phyloP scores from a whole-genome alignment of 2,888 invertebrate species.

The Harmothoe impar region DNA sequence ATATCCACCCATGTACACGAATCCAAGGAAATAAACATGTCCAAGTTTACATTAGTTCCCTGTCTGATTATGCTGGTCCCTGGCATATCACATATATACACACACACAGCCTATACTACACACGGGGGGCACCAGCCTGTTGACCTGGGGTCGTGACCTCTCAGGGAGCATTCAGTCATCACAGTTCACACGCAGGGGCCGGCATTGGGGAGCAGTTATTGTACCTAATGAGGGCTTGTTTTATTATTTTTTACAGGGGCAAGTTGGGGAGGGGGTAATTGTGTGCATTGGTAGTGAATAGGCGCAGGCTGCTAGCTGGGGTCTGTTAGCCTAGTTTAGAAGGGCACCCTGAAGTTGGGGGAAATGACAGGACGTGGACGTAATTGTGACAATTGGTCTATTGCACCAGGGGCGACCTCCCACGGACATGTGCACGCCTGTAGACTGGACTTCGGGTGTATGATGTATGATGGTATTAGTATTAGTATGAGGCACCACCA shows the following conservation, averaged over 20 bases:
- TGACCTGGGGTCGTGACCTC: conserved; percentile 3
- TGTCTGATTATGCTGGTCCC: conserved; percentile 26
- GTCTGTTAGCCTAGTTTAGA: conserved; percentile 20
- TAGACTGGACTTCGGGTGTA: not conserved
- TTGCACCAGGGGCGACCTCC: not conserved
- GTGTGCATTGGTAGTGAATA: not conserved
- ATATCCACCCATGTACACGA: too few species aligned
- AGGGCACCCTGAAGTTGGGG: not conserved
- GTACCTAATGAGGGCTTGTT: not conserved
- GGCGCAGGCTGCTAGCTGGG: not conserved
- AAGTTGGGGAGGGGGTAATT: conserved; percentile 4
- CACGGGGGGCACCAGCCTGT: not conserved
- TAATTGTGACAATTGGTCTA: conserved; percentile 27
- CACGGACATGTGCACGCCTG: conserved; percentile 11
- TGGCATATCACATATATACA: not conserved
- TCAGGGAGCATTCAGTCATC: conserved; percentile 21
- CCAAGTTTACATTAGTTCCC: not conserved
- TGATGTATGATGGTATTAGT: not conserved
- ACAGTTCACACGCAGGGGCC: conserved; percentile 1
- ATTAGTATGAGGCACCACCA: too few species aligned
- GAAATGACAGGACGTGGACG: conserved; percentile 19
- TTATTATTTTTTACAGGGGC: not conserved
- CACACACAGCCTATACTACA: not conserved
- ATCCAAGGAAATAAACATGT: not conserved
- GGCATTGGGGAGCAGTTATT: not conserved